Base-by-base conservation (phyloP, 2,888 invertebrate species). In the Monochamus alternatus region DNA sequence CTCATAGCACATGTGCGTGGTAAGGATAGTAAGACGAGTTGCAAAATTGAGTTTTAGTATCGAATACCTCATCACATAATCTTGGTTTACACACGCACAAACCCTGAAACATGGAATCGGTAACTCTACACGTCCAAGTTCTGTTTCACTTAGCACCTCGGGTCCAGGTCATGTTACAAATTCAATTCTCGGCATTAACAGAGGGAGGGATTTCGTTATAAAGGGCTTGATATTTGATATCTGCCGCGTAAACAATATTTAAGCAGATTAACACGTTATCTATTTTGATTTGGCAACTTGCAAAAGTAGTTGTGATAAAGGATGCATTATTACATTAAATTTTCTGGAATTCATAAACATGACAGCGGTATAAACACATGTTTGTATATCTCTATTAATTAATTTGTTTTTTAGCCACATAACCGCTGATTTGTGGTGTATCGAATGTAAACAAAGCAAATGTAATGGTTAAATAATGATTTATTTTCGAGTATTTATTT, bases 91-190 rank as follows among this genome's bases (percentile, higher is more conserved):
- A 22, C 30, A 59, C 30, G 10, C 31, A 59, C 59, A 59, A 3
- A 1, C 9, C 31, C 62, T 38, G 38, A 62, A 62, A 62, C 62
- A 62, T 62, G 62, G 10, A 62, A 38, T 38, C 7, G 62, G 38
- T 32, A 62, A 31, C 5, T 62, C 14, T n/a, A 62, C 12, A 62
- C 62, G n/a, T 14, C 7, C 12, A 55, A 14, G 55, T 55, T 55
- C 55, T n/a, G 10, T 55, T 55, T 55, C 55, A 55, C 55, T 55
- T 55, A 14, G 22, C 55, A 22, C 55, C 12, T 12, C 32, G 38
- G 5, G 60, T 3, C 31, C 62, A 7, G 62, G 38, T 62, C 62
- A 43, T 12, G 14, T 62, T 62, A 62, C 62, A 62, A 38, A 38
- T 7, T 55, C 55, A 55, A 55, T 55, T 55, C 22, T 22, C n/a